phyloP scores from a whole-genome alignment of 2,113 vertebrate species.

The Eolophus roseicapilla region DNA sequence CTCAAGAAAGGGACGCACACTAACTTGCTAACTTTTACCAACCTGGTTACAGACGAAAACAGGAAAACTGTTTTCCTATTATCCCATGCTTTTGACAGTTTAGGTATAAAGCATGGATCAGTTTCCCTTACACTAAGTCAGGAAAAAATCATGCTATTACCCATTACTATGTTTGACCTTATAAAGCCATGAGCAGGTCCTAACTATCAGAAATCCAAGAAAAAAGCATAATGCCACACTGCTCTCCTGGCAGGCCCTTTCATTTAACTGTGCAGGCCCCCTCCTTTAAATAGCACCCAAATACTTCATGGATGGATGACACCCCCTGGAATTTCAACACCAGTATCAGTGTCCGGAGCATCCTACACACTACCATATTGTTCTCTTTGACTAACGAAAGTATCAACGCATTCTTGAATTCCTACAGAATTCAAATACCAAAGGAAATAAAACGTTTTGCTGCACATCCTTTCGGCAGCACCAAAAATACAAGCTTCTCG shows the following conservation, averaged over 20 bases:
- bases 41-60: accelerated
- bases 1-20: neutral
- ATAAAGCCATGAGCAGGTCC: neutral
- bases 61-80: neutral
- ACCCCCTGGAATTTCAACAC: neutral
- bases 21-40: neutral
- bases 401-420: neutral
- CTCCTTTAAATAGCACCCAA: neutral
- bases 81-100: neutral
- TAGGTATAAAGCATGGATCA: neutral
- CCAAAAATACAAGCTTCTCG: neutral
- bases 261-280: neutral
- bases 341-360: neutral
- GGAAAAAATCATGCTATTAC: neutral
- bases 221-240: neutral
- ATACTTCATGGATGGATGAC: neutral
- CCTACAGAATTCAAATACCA: neutral
- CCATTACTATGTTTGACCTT: neutral
- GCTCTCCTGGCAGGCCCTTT: neutral
- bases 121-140: neutral
- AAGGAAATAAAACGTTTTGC: neutral
- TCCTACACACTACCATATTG: neutral
- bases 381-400: neutral
- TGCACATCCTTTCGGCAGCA: neutral
- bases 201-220: neutral